These are phyloP conservation scores for Linurgus olivaceus DNA, from an alignment of 2,797 vertebrate species.

Conservation along the genomic window DNA sequence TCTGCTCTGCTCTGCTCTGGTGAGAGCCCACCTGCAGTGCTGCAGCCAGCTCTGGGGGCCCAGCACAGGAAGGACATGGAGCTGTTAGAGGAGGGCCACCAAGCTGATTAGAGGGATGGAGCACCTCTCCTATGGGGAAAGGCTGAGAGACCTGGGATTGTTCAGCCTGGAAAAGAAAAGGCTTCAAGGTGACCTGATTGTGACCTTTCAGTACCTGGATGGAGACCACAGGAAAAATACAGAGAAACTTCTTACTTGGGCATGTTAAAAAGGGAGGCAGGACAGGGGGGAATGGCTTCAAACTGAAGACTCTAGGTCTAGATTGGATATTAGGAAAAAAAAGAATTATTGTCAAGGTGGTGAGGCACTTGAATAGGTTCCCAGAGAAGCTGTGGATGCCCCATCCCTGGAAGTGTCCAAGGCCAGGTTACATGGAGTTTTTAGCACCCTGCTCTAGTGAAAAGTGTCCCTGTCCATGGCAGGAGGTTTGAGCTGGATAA, in stretches of 20 bases:
- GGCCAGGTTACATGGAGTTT: not conserved
- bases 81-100: fast-evolving
- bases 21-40: not conserved
- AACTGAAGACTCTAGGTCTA: not conserved
- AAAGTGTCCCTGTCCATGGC: not conserved
- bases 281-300: not conserved
- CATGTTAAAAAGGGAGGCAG: not conserved
- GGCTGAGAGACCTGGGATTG: fast-evolving
- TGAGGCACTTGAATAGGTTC: not conserved
- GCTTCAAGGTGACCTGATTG: not conserved
- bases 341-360: not conserved
- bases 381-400: not conserved
- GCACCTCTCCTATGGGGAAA: fast-evolving
- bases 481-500: not conserved
- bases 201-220: not conserved
- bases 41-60: not conserved
- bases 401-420: not conserved
- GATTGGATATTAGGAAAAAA: not conserved
- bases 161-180: not conserved
- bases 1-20: not conserved
- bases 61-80: not conserved
- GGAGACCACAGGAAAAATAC: not conserved
- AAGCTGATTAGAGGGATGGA: fast-evolving
- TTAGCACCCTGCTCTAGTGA: not conserved
- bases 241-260: not conserved